Evolutionary conservation across 2,113 vertebrate genomes (phyloP).

Genomic region (Nycticryphes semicollaris): DNA sequence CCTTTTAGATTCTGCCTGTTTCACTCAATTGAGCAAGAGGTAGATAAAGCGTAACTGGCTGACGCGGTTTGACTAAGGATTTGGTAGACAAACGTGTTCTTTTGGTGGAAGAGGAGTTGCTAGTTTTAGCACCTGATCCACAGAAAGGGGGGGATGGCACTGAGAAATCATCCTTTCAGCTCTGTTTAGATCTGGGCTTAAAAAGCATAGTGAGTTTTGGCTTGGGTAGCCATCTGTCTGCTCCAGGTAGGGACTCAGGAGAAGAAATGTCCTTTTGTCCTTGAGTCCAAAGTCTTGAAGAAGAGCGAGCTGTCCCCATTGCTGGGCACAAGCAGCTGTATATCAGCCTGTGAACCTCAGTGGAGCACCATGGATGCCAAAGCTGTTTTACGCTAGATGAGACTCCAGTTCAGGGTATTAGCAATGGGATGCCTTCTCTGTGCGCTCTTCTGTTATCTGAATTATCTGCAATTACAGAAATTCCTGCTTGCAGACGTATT

Average conservation of each 20-base stretch:
- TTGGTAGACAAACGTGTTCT: background rate
- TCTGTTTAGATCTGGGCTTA: background rate
- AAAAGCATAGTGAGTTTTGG: background rate
- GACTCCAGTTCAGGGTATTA: background rate
- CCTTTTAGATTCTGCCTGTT: background rate
- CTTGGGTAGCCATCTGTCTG: background rate
- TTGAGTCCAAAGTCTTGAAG: background rate
- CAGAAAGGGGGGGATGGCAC: background rate
- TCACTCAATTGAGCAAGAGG: background rate
- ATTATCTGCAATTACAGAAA: background rate
- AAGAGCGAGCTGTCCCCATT: background rate
- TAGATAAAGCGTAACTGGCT: background rate
- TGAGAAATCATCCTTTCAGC: background rate
- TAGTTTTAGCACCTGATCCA: background rate
- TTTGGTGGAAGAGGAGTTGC: background rate
- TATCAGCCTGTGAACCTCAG: background rate
- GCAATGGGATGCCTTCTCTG: background rate
- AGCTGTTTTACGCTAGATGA: background rate
- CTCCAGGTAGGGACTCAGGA: background rate
- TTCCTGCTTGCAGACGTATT: background rate
- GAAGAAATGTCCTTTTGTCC: background rate
- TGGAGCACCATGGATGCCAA: background rate
- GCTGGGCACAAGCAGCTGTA: background rate
- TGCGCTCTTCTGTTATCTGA: background rate
- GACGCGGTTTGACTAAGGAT: background rate